Percentiles rank a stretch among this genome's conserved stretches.
phyloP scores from a whole-genome alignment of 2,888 invertebrate species.

The Norana najaformis region DNA sequence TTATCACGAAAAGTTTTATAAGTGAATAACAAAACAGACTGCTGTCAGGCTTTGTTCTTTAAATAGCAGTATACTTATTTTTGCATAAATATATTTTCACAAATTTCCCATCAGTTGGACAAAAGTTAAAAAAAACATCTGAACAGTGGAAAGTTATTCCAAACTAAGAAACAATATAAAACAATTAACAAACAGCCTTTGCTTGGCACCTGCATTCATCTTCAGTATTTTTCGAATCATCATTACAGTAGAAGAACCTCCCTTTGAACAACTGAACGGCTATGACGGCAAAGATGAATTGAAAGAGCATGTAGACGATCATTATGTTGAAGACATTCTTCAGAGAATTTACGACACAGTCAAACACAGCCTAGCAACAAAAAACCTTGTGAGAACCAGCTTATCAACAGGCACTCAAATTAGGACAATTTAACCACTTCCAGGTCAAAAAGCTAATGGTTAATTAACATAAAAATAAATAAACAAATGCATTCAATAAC shows the following conservation, averaged over 20 bases:
- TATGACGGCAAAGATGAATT: slow-evolving; percentile 99
- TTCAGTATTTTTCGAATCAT: slow-evolving; percentile 92
- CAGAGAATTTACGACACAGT: slow-evolving; percentile 99
- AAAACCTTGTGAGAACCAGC: neutral
- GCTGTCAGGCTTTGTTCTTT: too few relatives aligned
- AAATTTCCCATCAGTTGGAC: neutral
- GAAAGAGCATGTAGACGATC: slow-evolving; percentile 95
- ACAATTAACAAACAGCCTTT: neutral
- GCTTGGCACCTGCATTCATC: slow-evolving; percentile 84
- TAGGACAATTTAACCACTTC: neutral
- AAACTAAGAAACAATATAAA: neutral
- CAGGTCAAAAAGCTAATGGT: neutral
- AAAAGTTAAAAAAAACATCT: neutral
- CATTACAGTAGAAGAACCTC: slow-evolving; percentile 97
- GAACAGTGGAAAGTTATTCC: too few relatives aligned
- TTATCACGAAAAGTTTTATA: too few relatives aligned
- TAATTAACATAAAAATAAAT: neutral
- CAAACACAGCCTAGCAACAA: slow-evolving; percentile 87
- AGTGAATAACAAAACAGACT: too few relatives aligned
- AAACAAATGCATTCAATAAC: neutral
- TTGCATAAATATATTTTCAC: neutral
- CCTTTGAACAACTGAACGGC: slow-evolving; percentile 99
- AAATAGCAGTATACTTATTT: neutral
- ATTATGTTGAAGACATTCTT: slow-evolving; percentile 99
- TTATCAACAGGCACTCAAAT: neutral